Conservation (phyloP, 2,888 invertebrate species). For the Philaethria dido region DNA sequence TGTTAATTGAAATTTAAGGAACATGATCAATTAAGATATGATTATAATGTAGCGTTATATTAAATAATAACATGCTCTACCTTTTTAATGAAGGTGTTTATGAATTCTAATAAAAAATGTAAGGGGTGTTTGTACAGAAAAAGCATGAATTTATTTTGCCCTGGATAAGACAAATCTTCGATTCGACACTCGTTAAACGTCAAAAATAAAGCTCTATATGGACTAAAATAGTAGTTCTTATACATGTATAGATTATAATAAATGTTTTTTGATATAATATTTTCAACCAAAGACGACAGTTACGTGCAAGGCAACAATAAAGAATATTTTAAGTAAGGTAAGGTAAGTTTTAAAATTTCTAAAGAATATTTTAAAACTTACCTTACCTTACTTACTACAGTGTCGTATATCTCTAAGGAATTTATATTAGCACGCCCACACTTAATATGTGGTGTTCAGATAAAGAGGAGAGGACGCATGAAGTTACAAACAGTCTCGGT, state of each 20-base stretch:
- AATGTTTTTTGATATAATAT: not conserved
- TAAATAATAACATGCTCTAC: not conserved
- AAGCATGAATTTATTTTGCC: no score
- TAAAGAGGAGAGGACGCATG: slow-evolving; percentile 37
- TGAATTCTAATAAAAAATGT: not conserved
- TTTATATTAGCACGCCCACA: slow-evolving; percentile 54
- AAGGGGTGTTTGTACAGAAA: no score
- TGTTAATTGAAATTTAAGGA: slow-evolving; percentile 19
- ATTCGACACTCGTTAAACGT: no score
- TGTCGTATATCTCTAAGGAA: slow-evolving; percentile 13
- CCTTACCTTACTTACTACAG: not conserved
- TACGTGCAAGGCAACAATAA: slow-evolving; percentile 2
- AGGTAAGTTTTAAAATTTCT: no score
- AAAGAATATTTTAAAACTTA: slow-evolving; percentile 15
- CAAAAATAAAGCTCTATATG: no score
- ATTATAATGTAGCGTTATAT: slow-evolving; percentile 1
- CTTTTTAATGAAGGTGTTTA: not conserved
- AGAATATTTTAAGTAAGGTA: no score
- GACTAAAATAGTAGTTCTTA: not conserved
- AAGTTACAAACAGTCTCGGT: slow-evolving; percentile 41
- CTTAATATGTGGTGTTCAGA: slow-evolving; percentile 43
- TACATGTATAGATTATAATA: not conserved
- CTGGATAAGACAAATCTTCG: no score
- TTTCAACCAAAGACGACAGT: not conserved
- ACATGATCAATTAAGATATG: slow-evolving; percentile 16